phyloP scores from a whole-genome alignment of 2,888 invertebrate species.

The Lepidocyrtoides sp. region DNA sequence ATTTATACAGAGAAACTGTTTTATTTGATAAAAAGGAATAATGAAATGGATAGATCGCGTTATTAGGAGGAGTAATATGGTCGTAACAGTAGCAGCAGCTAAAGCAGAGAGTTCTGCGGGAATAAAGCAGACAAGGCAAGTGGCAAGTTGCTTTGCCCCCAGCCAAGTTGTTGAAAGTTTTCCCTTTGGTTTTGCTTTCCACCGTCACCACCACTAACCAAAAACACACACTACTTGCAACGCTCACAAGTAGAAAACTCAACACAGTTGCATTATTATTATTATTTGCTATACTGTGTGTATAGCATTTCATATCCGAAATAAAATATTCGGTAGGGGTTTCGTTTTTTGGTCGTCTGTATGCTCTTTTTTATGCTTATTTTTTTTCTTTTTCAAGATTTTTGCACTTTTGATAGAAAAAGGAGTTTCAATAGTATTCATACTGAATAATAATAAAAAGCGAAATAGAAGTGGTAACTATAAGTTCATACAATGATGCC shows the following conservation, averaged over 20 bases:
- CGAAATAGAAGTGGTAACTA: neutral
- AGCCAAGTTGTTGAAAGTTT: conserved; percentile 76
- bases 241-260: neutral
- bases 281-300: neutral
- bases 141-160: conserved; percentile 76
- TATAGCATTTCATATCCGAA: neutral
- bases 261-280: neutral
- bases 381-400: conserved; percentile 58
- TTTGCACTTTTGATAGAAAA: conserved; percentile 63
- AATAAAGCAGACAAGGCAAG: conserved; percentile 55
- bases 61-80: conserved; percentile 60
- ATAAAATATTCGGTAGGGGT: neutral
- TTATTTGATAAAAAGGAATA: neutral
- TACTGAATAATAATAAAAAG: conserved; percentile 21
- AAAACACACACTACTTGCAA: neutral
- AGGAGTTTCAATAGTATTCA: conserved; percentile 2
- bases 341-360: neutral
- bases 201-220: conserved; percentile 3
- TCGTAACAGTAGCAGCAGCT: neutral
- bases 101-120: conserved; percentile 25
- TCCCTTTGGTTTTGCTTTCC: conserved; percentile 57
- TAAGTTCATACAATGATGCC: conserved; percentile 30
- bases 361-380: neutral
- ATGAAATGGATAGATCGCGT: conserved; percentile 61
- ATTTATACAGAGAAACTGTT: neutral